These are phyloP conservation scores for Hafferia zeledoni DNA, from an alignment of 2,797 vertebrate genomes.

Conservation along the genomic window DNA sequence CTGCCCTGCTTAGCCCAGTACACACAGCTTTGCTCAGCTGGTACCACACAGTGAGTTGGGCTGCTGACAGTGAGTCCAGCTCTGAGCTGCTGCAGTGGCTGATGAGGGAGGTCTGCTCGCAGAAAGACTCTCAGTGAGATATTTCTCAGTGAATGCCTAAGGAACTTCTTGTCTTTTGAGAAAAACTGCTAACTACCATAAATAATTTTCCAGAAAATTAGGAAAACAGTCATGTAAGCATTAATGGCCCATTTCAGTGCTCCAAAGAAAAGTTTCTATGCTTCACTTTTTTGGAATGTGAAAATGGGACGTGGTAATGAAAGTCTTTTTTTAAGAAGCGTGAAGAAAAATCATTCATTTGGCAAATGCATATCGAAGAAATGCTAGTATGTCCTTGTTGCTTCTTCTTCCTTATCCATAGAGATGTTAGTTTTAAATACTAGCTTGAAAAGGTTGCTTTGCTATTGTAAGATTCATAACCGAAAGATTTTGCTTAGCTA, in stretches of 20 bases:
- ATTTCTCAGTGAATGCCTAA: background rate
- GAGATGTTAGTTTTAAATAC: background rate
- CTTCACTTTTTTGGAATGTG: background rate
- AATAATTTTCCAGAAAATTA: background rate
- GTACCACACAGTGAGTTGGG: background rate
- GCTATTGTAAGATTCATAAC: background rate
- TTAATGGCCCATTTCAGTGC: background rate
- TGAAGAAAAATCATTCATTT: background rate
- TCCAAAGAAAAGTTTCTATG: background rate
- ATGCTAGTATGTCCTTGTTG: background rate
- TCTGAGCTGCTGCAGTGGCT: background rate
- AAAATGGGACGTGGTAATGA: background rate
- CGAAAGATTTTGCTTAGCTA: background rate
- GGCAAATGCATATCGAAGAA: background rate
- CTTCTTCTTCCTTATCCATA: background rate
- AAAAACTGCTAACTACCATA: background rate
- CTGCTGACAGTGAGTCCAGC: background rate
- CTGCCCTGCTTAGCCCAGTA: constrained; percentile 4
- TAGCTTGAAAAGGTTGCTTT: background rate
- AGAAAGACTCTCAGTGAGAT: background rate
- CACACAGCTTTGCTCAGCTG: background rate
- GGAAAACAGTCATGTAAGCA: background rate
- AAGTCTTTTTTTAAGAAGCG: background rate
- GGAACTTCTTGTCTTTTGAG: background rate
- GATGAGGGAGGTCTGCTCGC: background rate